phyloP scores from a whole-genome alignment of 2,888 invertebrate species.

The Watsonalla binaria region DNA sequence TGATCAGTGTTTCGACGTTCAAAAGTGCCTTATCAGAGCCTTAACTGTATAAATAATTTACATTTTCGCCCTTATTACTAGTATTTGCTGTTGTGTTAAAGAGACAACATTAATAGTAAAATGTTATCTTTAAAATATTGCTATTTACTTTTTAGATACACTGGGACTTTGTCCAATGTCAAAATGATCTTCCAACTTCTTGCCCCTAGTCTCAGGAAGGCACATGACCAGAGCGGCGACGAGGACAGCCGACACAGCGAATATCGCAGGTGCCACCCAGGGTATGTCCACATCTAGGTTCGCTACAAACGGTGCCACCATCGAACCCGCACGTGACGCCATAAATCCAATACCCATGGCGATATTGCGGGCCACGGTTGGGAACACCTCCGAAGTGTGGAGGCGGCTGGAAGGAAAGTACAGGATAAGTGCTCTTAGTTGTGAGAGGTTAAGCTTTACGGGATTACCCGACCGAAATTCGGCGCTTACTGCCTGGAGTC shows the following conservation, averaged over 20 bases:
- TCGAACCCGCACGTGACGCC: conserved; percentile 72
- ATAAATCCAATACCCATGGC: conserved; percentile 74
- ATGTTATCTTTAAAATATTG: too few relatives aligned
- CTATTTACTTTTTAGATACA: too few relatives aligned
- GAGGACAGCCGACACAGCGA: conserved; percentile 4
- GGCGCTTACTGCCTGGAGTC: too few relatives aligned
- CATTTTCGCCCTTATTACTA: too few relatives aligned
- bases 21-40: too few relatives aligned
- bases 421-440: too few relatives aligned
- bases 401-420: conserved; percentile 41
- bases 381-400: conserved; percentile 76
- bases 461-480: too few relatives aligned
- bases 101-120: too few relatives aligned
- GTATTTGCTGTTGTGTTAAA: too few relatives aligned
- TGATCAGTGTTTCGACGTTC: too few relatives aligned
- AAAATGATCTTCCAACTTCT: conserved; percentile 9
- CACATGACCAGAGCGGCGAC: conserved; percentile 4
- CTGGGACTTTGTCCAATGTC: not conserved
- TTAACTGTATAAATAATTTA: too few relatives aligned
- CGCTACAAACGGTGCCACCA: conserved; percentile 75
- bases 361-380: conserved; percentile 73
- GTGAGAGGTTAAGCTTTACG: too few relatives aligned
- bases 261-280: conserved; percentile 11
- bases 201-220: conserved; percentile 14
- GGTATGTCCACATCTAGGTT: not conserved